These are phyloP conservation scores for Eurosta solidaginis DNA, from an alignment of 1,140 invertebrate species.

Conservation along the genomic window DNA sequence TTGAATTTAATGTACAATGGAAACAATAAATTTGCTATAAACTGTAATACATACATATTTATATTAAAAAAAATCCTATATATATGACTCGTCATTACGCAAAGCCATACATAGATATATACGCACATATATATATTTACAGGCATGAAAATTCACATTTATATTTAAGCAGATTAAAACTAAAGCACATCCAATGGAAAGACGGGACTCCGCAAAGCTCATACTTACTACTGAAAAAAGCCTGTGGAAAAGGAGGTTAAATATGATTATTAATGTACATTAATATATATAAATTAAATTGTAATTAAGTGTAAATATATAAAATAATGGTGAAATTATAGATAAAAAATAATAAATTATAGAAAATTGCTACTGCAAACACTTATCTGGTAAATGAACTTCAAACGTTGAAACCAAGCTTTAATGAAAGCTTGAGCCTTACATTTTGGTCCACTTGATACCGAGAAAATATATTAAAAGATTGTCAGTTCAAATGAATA, in stretches of 20 bases:
- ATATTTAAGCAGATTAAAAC: slow-evolving; percentile 33
- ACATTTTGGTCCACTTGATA: too few species aligned
- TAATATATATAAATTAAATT: not conserved
- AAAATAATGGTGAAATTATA: not conserved
- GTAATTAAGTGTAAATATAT: not conserved
- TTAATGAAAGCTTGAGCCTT: too few species aligned
- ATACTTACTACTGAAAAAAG: slow-evolving; percentile 46
- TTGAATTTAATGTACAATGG: not conserved
- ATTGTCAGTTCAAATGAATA: too few species aligned
- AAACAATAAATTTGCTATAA: not conserved
- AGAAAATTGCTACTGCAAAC: not conserved
- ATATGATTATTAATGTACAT: slow-evolving; percentile 30
- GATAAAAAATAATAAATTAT: not conserved
- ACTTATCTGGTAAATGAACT: not conserved
- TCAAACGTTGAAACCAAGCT: not conserved
- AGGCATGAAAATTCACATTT: not conserved
- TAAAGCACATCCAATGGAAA: slow-evolving; percentile 40
- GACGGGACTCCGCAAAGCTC: slow-evolving; percentile 45
- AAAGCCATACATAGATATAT: not conserved
- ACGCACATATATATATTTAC: not conserved
- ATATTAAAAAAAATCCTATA: not conserved
- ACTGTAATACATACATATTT: not conserved
- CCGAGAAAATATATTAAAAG: too few species aligned
- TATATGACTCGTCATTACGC: not conserved
- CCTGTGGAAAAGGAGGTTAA: slow-evolving; percentile 49